A percentile compares a stretch with the other conserved stretches of the same genome.
These are phyloP conservation scores for Chloroceryle inda DNA, from an alignment of 2,797 vertebrate genomes.

Conservation along the genomic window DNA sequence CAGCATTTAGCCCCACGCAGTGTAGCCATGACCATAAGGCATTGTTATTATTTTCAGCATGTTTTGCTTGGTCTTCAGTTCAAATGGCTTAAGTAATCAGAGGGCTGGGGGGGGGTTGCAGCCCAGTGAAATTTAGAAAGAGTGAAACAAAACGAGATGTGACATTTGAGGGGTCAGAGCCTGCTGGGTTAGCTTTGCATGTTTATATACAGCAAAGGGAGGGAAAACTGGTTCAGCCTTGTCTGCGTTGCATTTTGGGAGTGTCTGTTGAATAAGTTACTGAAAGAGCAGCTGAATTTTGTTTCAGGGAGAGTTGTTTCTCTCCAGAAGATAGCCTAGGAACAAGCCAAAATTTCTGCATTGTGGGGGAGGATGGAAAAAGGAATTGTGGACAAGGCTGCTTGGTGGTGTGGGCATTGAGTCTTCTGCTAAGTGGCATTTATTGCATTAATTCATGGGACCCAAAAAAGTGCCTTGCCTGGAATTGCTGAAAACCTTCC, in stretches of 20 bases:
- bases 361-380: background rate
- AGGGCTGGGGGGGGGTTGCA: background rate
- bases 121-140: background rate
- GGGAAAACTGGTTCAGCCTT: background rate
- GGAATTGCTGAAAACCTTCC: background rate
- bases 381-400: background rate
- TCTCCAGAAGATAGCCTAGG: background rate
- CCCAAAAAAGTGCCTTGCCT: background rate
- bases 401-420: background rate
- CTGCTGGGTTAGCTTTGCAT: background rate
- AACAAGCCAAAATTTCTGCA: background rate
- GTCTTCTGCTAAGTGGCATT: background rate
- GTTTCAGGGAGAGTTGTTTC: background rate
- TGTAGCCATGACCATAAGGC: background rate
- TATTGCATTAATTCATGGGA: background rate
- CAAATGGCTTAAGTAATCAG: background rate
- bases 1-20: fast-evolving
- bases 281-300: background rate
- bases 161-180: background rate
- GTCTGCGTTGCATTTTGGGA: background rate
- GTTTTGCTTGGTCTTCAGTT: background rate
- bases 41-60: background rate
- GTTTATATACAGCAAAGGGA: background rate
- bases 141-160: background rate
- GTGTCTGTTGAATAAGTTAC: background rate